Conservation (phyloP, 2,797 vertebrate species). For the Oryzias sinensis region DNA sequence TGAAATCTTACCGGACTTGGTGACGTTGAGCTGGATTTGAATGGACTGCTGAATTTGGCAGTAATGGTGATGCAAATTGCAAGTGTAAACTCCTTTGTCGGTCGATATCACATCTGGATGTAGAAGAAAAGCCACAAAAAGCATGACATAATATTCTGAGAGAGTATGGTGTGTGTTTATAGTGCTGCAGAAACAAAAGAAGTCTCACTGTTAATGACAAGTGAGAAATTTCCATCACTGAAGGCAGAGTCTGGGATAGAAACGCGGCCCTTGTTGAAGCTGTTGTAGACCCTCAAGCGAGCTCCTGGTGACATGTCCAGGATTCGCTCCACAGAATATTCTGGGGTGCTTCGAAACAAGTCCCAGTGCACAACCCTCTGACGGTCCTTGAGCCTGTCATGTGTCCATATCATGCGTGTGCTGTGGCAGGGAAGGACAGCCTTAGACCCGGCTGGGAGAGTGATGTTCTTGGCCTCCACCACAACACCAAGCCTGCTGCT, state of each 20-base stretch:
- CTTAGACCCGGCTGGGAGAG: slow-evolving; percentile 71
- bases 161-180: fast-evolving
- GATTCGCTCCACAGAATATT: slow-evolving; percentile 80
- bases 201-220: slow-evolving; percentile 85
- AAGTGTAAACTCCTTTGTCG: slow-evolving; percentile 90
- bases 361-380: slow-evolving; percentile 98
- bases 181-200: neutral
- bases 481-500: slow-evolving; percentile 68
- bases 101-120: slow-evolving; percentile 77
- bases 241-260: slow-evolving; percentile 83
- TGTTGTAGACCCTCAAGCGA: slow-evolving; percentile 85
- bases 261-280: slow-evolving; percentile 83
- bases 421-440: slow-evolving; percentile 87
- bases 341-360: slow-evolving; percentile 72
- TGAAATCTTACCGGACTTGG: slow-evolving; percentile 80
- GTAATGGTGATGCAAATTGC: slow-evolving; percentile 96
- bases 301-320: slow-evolving; percentile 92
- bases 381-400: slow-evolving; percentile 87
- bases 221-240: slow-evolving; percentile 91
- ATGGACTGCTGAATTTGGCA: slow-evolving; percentile 89
- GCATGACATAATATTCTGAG: neutral
- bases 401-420: slow-evolving; percentile 89
- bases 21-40: slow-evolving; percentile 84
- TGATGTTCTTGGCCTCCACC: slow-evolving; percentile 84
- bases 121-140: slow-evolving; percentile 20